Percentiles rank a stretch among this genome's conserved stretches.
Conservation (phyloP, 2,888 invertebrate genomes). For the Odontocerum albicorne region DNA sequence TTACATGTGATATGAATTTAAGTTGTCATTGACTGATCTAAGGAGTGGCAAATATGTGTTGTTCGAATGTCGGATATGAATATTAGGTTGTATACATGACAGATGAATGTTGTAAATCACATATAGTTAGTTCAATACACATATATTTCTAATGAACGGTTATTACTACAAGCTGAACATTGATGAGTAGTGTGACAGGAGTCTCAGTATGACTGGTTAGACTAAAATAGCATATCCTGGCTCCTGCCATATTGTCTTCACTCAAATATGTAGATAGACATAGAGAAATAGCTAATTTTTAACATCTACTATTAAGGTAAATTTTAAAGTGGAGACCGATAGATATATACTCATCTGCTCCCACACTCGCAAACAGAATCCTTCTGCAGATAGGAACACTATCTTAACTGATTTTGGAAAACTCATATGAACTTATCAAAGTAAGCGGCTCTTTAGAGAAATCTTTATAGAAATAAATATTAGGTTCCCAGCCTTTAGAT, state of each 20-base stretch:
- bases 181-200: background rate
- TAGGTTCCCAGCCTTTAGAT: slow-evolving; percentile 22
- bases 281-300: slow-evolving; percentile 15
- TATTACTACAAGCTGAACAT: background rate
- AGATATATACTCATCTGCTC: slow-evolving; percentile 4
- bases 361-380: too few species aligned
- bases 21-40: slow-evolving; percentile 35
- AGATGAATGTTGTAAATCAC: slow-evolving; percentile 9
- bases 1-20: slow-evolving; percentile 29
- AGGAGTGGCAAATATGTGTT: slow-evolving; percentile 29
- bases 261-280: slow-evolving; percentile 5
- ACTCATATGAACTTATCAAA: too few species aligned
- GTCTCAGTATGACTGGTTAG: slow-evolving; percentile 3
- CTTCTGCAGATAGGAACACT: too few species aligned
- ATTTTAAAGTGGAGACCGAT: slow-evolving; percentile 6
- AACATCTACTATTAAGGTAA: slow-evolving; percentile 13
- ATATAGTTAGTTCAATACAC: slow-evolving; percentile 27
- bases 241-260: slow-evolving; percentile 4
- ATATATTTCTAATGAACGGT: slow-evolving; percentile 5
- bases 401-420: too few species aligned
- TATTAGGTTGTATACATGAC: slow-evolving; percentile 25
- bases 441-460: slow-evolving; percentile 16
- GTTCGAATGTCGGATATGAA: slow-evolving; percentile 31
- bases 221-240: background rate
- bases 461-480: background rate